Conservation (phyloP, 2,888 invertebrate genomes). For the Orgyia antiqua region DNA sequence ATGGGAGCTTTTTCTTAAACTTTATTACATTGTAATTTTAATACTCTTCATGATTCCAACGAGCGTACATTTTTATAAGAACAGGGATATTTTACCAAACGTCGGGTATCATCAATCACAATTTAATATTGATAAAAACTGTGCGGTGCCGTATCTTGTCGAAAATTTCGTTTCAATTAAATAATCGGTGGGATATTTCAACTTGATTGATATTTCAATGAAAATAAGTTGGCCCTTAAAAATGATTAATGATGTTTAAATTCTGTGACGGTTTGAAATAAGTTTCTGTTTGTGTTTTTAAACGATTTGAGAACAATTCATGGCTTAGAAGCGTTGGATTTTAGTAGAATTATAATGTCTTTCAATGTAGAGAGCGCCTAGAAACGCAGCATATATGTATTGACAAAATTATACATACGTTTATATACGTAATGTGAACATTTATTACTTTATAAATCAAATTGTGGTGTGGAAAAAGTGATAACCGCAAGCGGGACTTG, state of each 20-base stretch:
- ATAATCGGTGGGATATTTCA: constrained; percentile 28
- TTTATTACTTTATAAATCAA: too few relatives aligned
- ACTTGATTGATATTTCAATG: constrained; percentile 29
- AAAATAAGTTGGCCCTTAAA: constrained; percentile 27
- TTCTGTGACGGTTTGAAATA: constrained; percentile 18
- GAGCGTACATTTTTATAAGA: constrained; percentile 2
- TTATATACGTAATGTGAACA: too few relatives aligned
- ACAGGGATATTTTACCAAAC: constrained; percentile 4
- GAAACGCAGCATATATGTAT: too few relatives aligned
- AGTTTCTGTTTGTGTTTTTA: too few relatives aligned
- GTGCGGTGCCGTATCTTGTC: constrained; percentile 25
- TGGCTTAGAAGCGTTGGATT: too few relatives aligned
- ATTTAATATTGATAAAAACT: constrained; percentile 28
- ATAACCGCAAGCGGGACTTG: too few relatives aligned
- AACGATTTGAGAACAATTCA: too few relatives aligned
- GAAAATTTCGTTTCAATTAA: constrained; percentile 30
- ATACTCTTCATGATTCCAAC: constrained; percentile 3
- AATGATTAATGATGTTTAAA: constrained; percentile 30
- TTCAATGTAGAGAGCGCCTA: too few relatives aligned
- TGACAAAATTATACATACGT: too few relatives aligned
- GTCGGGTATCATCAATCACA: constrained; percentile 26
- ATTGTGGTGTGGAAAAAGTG: too few relatives aligned
- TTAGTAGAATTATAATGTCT: too few relatives aligned
- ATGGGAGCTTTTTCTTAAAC: too few relatives aligned
- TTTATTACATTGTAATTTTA: background rate